These are phyloP conservation scores for Matsumyia berberina DNA, from an alignment of 2,888 invertebrate genomes.

Conservation along the genomic window DNA sequence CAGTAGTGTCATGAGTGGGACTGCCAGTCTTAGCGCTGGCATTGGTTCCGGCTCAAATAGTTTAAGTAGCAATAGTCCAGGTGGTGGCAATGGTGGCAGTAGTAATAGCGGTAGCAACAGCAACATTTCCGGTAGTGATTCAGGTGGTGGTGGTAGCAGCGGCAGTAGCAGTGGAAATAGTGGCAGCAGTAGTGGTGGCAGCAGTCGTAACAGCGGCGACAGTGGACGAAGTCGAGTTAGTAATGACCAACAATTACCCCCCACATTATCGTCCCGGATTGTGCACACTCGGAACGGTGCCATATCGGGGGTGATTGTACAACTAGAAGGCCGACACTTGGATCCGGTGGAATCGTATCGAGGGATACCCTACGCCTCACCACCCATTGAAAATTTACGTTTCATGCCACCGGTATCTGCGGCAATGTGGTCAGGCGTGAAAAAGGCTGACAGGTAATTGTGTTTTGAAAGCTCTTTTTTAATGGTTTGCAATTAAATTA, in stretches of 20 bases:
- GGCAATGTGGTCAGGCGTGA: slow-evolving; percentile 95
- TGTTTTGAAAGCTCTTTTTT: slow-evolving; percentile 38
- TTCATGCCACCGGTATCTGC: slow-evolving; percentile 99
- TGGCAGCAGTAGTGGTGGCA: slow-evolving; percentile 76
- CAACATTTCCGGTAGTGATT: slow-evolving; percentile 60
- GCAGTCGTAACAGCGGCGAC: slow-evolving; percentile 78
- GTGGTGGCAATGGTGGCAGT: slow-evolving; percentile 59
- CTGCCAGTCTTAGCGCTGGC: slow-evolving; percentile 71
- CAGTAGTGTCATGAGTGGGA: slow-evolving; percentile 63
- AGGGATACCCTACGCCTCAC: slow-evolving; percentile 97
- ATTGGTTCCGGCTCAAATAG: slow-evolving; percentile 72
- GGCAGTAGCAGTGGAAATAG: slow-evolving; percentile 66
- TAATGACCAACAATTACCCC: slow-evolving; percentile 83
- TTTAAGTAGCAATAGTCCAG: slow-evolving; percentile 69
- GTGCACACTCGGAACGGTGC: slow-evolving; percentile 95
- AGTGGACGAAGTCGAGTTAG: slow-evolving; percentile 77
- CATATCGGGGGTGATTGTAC: slow-evolving; percentile 93
- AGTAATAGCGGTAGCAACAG: slow-evolving; percentile 70
- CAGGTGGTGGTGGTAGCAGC: slow-evolving; percentile 42
- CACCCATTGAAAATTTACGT: slow-evolving; percentile 93
- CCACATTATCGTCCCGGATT: slow-evolving; percentile 90
- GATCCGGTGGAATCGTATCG: slow-evolving; percentile 96
- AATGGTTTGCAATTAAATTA: slow-evolving; percentile 51
- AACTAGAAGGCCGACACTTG: slow-evolving; percentile 91
- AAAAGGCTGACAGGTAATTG: slow-evolving; percentile 90